These are phyloP conservation scores for Palythoa grandis DNA, from an alignment of 92 coral and sea anemone species.

Conservation along the genomic window DNA sequence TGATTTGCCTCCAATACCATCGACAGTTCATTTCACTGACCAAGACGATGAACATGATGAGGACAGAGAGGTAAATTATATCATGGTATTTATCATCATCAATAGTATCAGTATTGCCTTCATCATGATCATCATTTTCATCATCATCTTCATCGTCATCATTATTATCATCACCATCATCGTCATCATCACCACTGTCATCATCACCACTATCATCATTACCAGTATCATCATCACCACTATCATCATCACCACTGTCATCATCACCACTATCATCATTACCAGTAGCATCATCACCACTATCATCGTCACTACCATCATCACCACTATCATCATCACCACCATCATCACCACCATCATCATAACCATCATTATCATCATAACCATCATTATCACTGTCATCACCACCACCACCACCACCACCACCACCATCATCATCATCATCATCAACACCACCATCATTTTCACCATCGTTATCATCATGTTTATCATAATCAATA, in stretches of 20 bases:
- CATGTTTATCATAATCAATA: too few relatives aligned
- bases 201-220: neutral
- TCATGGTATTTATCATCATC: neutral
- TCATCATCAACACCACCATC: neutral
- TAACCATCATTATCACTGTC: neutral
- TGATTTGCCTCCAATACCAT: slow-evolving; percentile 43
- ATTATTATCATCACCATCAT: neutral
- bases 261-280: neutral
- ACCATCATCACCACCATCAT: neutral
- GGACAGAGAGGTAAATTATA: slow-evolving; percentile 29
- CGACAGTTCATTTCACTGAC: slow-evolving; percentile 74
- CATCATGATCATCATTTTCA: neutral
- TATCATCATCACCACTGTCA: neutral
- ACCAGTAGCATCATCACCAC: neutral
- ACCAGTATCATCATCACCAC: neutral
- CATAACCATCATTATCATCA: neutral
- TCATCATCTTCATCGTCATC: neutral
- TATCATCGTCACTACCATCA: neutral
- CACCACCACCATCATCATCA: neutral
- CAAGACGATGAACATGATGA: slow-evolving; percentile 44
- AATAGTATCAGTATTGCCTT: neutral
- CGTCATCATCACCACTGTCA: neutral
- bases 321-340: neutral
- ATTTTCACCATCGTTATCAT: neutral
- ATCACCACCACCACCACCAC: neutral